Evolutionary conservation across 2,888 invertebrate genomes (phyloP).

Genomic region (Vannuccia rotundouncinata): DNA sequence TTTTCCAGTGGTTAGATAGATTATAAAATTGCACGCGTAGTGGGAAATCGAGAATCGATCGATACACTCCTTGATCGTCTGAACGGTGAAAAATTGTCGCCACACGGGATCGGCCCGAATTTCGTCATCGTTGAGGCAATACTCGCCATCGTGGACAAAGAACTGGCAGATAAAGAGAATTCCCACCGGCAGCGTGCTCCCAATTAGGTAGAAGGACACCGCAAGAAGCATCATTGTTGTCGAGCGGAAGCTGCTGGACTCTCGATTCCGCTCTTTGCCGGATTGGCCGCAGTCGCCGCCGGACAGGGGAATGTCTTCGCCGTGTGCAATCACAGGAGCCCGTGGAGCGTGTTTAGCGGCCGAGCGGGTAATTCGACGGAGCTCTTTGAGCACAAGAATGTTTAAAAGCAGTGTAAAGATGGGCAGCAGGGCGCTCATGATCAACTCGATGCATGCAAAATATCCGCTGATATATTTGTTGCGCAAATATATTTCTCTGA

Average conservation of each 20-base stretch:
- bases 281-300: background rate
- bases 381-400: slow-evolving; percentile 51
- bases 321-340: background rate
- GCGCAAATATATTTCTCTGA: slow-evolving; percentile 48
- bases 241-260: slow-evolving; percentile 40
- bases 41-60: slow-evolving; percentile 49
- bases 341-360: background rate
- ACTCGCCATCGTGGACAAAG: slow-evolving; percentile 45
- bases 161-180: slow-evolving; percentile 48
- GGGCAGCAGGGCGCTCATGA: slow-evolving; percentile 51
- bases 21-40: slow-evolving; percentile 49
- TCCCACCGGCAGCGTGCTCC: slow-evolving; percentile 53
- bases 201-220: slow-evolving; percentile 55
- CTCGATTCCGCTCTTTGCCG: background rate
- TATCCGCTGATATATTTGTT: background rate
- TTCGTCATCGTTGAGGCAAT: slow-evolving; percentile 42
- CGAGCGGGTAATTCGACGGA: slow-evolving; percentile 38
- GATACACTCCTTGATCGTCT: slow-evolving; percentile 44
- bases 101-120: slow-evolving; percentile 40
- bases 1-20: slow-evolving; percentile 47
- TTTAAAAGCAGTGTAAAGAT: slow-evolving; percentile 51
- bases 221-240: slow-evolving; percentile 53
- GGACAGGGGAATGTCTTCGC: background rate
- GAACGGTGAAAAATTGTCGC: slow-evolving; percentile 22
- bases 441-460: slow-evolving; percentile 45